A percentile compares a stretch with the other conserved stretches of the same genome.
phyloP scores from a whole-genome alignment of 2,888 invertebrate genomes.

The Drosophila putrida region DNA sequence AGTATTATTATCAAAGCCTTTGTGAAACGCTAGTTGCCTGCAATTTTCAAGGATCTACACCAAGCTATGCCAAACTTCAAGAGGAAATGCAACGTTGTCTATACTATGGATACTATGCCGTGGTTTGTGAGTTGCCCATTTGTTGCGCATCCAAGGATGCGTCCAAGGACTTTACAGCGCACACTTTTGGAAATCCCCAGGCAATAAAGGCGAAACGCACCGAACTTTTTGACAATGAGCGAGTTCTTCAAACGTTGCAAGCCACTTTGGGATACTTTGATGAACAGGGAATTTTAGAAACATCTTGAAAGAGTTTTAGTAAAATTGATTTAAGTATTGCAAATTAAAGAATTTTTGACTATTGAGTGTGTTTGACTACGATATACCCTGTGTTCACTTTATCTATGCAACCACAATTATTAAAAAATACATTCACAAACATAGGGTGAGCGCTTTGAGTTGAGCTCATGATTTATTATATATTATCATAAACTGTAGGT shows the following conservation, averaged over 20 bases:
- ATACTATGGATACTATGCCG: slow-evolving; percentile 74
- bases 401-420: no score
- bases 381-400: background rate
- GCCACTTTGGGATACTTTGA: slow-evolving; percentile 73
- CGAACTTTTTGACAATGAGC: slow-evolving; percentile 67
- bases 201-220: slow-evolving; percentile 61
- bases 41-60: slow-evolving; percentile 43
- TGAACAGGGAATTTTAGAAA: slow-evolving; percentile 69
- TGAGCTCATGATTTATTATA: no score
- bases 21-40: slow-evolving; percentile 56
- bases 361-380: background rate
- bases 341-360: no score
- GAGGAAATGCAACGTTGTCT: slow-evolving; percentile 72
- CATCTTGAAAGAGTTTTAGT: slow-evolving; percentile 3
- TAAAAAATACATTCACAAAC: background rate
- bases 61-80: slow-evolving; percentile 61
- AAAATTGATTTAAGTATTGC: background rate
- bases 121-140: slow-evolving; percentile 74
- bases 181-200: slow-evolving; percentile 59
- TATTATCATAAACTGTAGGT: no score
- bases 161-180: slow-evolving; percentile 58
- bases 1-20: slow-evolving; percentile 69
- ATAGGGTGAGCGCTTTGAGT: no score
- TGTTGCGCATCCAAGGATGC: slow-evolving; percentile 66
- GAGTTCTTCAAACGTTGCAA: slow-evolving; percentile 66